phyloP scores from a whole-genome alignment of 1,140 invertebrate genomes.

The Neodiprion pinetum region DNA sequence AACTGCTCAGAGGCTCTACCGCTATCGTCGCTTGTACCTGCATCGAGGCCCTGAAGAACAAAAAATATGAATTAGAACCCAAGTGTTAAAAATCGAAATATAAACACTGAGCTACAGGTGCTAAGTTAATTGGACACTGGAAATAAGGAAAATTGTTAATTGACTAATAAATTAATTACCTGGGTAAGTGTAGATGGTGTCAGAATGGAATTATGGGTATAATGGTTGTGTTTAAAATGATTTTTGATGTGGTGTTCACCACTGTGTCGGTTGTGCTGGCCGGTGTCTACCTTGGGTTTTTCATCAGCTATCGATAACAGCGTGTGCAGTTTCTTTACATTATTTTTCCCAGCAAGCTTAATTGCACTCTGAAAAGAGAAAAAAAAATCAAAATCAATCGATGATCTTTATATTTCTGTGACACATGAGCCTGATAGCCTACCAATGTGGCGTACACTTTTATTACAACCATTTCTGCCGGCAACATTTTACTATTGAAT shows the following conservation, averaged over 20 bases:
- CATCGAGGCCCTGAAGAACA: slow-evolving; percentile 71
- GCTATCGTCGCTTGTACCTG: slow-evolving; percentile 80
- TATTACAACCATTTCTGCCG: too few relatives aligned
- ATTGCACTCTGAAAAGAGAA: slow-evolving; percentile 64
- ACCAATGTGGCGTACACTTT: too few relatives aligned
- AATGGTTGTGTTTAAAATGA: slow-evolving; percentile 61
- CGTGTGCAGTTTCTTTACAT: slow-evolving; percentile 63
- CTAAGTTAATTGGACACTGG: too few relatives aligned
- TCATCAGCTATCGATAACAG: slow-evolving; percentile 64
- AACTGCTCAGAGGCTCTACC: slow-evolving; percentile 78
- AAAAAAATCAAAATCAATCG: slow-evolving; percentile 26
- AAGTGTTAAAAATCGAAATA: not conserved
- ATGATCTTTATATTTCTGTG: slow-evolving; percentile 15
- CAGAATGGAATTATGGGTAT: slow-evolving; percentile 61
- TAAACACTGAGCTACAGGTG: too few relatives aligned
- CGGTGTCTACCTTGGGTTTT: slow-evolving; percentile 67
- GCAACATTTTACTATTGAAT: too few relatives aligned
- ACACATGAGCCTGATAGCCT: too few relatives aligned
- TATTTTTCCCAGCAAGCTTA: slow-evolving; percentile 67
- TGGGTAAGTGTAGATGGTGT: slow-evolving; percentile 58
- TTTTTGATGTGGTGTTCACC: slow-evolving; percentile 61
- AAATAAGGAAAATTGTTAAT: not conserved
- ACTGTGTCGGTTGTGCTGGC: slow-evolving; percentile 63
- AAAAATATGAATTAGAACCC: slow-evolving; percentile 21
- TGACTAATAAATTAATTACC: slow-evolving; percentile 39